These are phyloP conservation scores for Vulpes lagopus DNA, from an alignment of 2,113 vertebrate species.

Conservation along the genomic window DNA sequence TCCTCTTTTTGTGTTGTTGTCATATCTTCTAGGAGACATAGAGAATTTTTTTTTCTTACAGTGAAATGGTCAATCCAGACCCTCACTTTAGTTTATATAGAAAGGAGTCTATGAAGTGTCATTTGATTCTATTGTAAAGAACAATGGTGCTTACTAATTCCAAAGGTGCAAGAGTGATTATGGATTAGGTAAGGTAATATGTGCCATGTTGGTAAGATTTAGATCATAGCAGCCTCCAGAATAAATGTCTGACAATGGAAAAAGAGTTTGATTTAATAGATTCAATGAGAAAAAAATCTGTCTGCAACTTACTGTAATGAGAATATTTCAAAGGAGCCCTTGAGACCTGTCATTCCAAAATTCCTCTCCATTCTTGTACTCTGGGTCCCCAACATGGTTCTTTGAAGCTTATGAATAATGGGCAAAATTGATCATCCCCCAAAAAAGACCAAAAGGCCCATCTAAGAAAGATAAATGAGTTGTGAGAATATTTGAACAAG, in stretches of 20 bases:
- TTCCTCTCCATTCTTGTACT: neutral
- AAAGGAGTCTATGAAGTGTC: neutral
- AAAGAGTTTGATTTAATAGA: neutral
- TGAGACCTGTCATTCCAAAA: neutral
- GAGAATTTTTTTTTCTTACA: neutral
- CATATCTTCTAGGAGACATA: neutral
- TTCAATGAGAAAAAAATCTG: neutral
- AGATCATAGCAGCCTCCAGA: neutral
- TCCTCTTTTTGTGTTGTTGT: neutral
- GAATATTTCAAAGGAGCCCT: neutral
- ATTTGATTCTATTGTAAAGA: neutral
- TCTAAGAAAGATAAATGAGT: neutral
- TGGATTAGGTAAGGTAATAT: neutral
- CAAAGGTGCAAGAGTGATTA: neutral
- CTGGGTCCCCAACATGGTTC: neutral
- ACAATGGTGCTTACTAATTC: neutral
- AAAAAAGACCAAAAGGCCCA: neutral
- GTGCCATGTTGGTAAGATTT: neutral
- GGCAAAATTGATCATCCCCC: neutral
- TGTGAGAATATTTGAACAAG: neutral
- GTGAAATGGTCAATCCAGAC: neutral
- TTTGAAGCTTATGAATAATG: neutral
- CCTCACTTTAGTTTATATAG: neutral
- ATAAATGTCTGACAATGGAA: neutral
- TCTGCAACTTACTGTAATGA: neutral